phyloP scores from a whole-genome alignment of 2,888 invertebrate genomes.

The Spodoptera exigua region DNA sequence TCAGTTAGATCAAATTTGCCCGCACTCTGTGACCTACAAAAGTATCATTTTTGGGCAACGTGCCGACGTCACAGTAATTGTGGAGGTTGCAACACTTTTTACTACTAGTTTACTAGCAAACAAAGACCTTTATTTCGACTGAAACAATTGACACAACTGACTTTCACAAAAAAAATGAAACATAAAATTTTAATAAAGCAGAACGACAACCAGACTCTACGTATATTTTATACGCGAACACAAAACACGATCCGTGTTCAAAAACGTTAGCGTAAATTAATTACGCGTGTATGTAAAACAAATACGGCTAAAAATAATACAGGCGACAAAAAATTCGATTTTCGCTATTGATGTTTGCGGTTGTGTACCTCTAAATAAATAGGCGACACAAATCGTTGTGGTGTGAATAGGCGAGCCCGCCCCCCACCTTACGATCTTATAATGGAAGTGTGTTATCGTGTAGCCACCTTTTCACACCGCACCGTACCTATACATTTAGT shows the following conservation, averaged over 20 bases:
- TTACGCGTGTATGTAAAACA: constrained; percentile 20
- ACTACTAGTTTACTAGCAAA: constrained; percentile 4
- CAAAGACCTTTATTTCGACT: not conserved
- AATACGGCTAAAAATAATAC: constrained; percentile 28
- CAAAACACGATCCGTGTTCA: constrained; percentile 10
- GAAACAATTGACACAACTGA: constrained; percentile 5
- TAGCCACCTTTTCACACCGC: constrained; percentile 74
- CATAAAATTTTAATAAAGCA: constrained; percentile 25
- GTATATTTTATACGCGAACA: constrained; percentile 5
- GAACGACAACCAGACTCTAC: not conserved
- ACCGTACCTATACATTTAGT: constrained; percentile 76
- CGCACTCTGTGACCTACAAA: constrained; percentile 42
- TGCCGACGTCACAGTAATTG: constrained; percentile 18
- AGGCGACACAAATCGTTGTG: constrained; percentile 58
- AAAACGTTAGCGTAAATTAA: constrained; percentile 26
- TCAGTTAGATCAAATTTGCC: constrained; percentile 55
- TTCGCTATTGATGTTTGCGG: constrained; percentile 50
- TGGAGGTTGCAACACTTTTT: constrained; percentile 9
- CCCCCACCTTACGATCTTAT: constrained; percentile 68
- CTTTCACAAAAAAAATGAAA: constrained; percentile 1
- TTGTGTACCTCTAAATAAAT: constrained; percentile 49
- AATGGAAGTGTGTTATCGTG: constrained; percentile 77
- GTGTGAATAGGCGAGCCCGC: constrained; percentile 64
- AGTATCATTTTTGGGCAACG: constrained; percentile 34
- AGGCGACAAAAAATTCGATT: constrained; percentile 39